Base-by-base conservation (phyloP, 2,888 invertebrate species). In the Pseudococcus jackbeardsleyi region DNA sequence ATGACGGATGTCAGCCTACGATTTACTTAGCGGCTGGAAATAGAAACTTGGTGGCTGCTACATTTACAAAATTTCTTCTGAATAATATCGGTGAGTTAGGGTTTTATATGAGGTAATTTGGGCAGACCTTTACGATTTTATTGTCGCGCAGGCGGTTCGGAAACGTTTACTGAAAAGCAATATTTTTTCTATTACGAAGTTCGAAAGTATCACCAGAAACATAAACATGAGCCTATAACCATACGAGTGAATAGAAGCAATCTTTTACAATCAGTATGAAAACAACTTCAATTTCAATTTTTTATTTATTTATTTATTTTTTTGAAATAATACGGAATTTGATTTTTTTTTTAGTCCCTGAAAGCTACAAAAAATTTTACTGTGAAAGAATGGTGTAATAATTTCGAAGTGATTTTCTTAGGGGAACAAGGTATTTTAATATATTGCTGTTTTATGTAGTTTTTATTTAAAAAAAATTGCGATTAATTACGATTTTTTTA, bases 331-430 rank as follows among this genome's bases (percentile, higher is more conserved):
- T n/a, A n/a, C n/a, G 39, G 7, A 48, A 42, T 88, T 85, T 5
- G 17, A 2, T 12, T 48, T 42, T 54, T 88, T 22, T 72, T 48
- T 9, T 91, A 94, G 94, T 94, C 94, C 0, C 95, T 97, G 93
- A 97, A 96, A 92, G 95, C 96, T 77, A 97, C 97, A 1, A 95
- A 96, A 90, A 94, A 95, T 91, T 97, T 97, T 92, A 94, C 94
- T 39, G 94, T 96, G n/a, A 94, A 95, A 88, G 98, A 98, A 92
- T 98, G 98, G 98, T 98, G 97, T 92, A 94, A 96, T 91, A 97
- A 96, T 93, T 98, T 98, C 92, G 98, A 98, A 92, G 95, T 98
- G 89, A 95, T 95, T 88, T 98, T 98, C 92, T 95, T 96, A 91
- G 97, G 97, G n/a, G 98, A 98, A 92, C 97, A 97, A 93, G 98